Percentiles rank a stretch among this genome's conserved stretches.
Conservation (phyloP, 2,888 invertebrate genomes). For the Drosophila formosana region DNA sequence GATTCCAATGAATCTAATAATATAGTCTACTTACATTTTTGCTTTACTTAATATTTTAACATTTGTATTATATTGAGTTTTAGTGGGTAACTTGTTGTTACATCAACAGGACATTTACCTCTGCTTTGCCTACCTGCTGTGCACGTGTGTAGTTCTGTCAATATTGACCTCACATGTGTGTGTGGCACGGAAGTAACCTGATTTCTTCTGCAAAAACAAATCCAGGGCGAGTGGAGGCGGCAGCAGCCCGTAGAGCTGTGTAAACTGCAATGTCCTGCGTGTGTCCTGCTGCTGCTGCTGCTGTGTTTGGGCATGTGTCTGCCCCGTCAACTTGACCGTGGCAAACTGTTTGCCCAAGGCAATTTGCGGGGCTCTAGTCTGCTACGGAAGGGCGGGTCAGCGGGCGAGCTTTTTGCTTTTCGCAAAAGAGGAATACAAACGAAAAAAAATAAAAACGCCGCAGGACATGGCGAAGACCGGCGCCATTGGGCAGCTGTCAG, state of each 20-base stretch:
- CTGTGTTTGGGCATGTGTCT: conserved; percentile 72
- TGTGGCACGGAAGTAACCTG: conserved; percentile 73
- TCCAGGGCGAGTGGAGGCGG: conserved; percentile 10
- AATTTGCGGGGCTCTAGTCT: conserved; percentile 40
- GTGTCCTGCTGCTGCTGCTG: conserved; percentile 48
- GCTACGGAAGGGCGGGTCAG: conserved; percentile 19
- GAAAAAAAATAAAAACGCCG: conserved; percentile 43
- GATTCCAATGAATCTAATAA: too few species aligned
- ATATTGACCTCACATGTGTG: conserved; percentile 66
- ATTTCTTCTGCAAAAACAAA: conserved; percentile 69
- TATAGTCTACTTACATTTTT: too few species aligned
- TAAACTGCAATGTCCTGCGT: conserved; percentile 62
- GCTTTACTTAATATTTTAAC: not conserved
- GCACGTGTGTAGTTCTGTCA: conserved; percentile 72
- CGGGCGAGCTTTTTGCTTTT: conserved; percentile 24
- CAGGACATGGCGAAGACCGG: conserved; percentile 52
- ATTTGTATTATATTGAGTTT: not conserved
- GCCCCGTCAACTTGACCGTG: conserved; percentile 57
- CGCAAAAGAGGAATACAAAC: not conserved
- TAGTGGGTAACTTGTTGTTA: conserved; percentile 28
- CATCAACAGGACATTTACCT: not conserved
- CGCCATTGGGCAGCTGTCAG: conserved; percentile 70
- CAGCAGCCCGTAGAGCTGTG: conserved; percentile 55
- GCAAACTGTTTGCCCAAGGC: conserved; percentile 61
- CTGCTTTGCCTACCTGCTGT: conserved; percentile 72